phyloP scores from a whole-genome alignment of 2,113 vertebrate genomes.

The Chloebia gouldiae region DNA sequence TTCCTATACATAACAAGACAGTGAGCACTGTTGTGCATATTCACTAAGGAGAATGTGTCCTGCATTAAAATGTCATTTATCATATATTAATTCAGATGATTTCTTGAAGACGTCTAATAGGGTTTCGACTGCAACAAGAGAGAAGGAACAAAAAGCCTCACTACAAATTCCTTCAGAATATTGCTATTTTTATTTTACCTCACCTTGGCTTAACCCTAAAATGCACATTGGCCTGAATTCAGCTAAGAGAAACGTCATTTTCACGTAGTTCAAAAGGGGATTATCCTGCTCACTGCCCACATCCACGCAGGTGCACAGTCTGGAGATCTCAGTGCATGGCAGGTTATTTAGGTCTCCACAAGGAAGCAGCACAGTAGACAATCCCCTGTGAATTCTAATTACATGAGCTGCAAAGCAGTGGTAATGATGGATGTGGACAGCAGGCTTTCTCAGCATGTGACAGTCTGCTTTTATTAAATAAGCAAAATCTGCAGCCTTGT shows the following conservation, averaged over 20 bases:
- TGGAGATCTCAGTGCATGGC: background rate
- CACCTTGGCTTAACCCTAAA: background rate
- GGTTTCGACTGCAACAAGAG: background rate
- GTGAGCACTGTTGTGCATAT: fast-evolving
- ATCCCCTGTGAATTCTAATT: background rate
- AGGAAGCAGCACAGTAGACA: background rate
- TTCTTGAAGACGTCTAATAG: background rate
- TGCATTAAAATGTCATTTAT: background rate
- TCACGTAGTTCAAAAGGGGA: background rate
- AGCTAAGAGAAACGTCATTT: background rate
- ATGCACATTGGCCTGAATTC: background rate
- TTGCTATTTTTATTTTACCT: background rate
- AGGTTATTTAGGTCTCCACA: background rate
- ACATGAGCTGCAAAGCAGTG: background rate
- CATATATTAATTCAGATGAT: background rate
- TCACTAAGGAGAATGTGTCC: background rate
- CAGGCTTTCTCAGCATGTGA: background rate
- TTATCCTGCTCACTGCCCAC: background rate
- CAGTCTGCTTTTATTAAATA: background rate
- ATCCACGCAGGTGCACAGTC: background rate
- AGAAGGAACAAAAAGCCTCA: background rate
- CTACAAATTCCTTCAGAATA: background rate
- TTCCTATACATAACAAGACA: fast-evolving
- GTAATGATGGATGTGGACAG: background rate
- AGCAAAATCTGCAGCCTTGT: background rate